Conservation (phyloP, 2,888 invertebrate species). For the Adela reaumurella region DNA sequence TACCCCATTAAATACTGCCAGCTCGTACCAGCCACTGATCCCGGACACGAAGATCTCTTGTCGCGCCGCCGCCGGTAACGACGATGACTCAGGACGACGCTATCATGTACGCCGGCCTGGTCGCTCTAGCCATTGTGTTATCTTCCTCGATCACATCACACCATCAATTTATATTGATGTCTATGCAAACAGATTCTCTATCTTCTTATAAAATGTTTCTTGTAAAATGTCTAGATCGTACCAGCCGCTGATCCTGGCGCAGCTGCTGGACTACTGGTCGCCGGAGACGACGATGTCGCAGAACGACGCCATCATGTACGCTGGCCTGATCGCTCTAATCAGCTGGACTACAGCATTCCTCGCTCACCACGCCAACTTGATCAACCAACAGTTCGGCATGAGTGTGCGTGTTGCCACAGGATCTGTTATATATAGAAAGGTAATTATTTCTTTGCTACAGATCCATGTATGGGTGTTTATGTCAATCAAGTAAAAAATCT, state of each 20-base stretch:
- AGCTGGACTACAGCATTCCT: constrained; percentile 53
- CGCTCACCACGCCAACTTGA: constrained; percentile 70
- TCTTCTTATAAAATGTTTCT: not conserved
- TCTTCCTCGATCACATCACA: not conserved
- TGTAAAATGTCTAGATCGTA: constrained; percentile 48
- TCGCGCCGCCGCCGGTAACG: constrained; percentile 52
- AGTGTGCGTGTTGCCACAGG: constrained; percentile 68
- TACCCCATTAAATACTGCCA: constrained; percentile 16
- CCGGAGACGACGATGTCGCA: constrained; percentile 35
- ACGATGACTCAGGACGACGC: constrained; percentile 43
- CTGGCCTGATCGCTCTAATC: constrained; percentile 37
- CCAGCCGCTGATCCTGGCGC: constrained; percentile 61
- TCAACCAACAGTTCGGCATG: constrained; percentile 66
- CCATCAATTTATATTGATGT: not conserved
- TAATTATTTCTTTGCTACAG: constrained; percentile 22
- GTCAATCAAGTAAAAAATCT: too few species aligned
- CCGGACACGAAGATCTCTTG: constrained; percentile 46
- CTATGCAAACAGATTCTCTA: not conserved
- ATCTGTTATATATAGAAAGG: constrained; percentile 74
- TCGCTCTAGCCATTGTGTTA: constrained; percentile 31
- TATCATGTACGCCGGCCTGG: constrained; percentile 44
- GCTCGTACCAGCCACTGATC: constrained; percentile 60
- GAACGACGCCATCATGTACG: constrained; percentile 55
- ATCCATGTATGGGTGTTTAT: too few species aligned
- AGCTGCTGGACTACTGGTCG: constrained; percentile 48